Conservation (phyloP, 2,797 vertebrate genomes). For the Acrocephalus scirpaceus region DNA sequence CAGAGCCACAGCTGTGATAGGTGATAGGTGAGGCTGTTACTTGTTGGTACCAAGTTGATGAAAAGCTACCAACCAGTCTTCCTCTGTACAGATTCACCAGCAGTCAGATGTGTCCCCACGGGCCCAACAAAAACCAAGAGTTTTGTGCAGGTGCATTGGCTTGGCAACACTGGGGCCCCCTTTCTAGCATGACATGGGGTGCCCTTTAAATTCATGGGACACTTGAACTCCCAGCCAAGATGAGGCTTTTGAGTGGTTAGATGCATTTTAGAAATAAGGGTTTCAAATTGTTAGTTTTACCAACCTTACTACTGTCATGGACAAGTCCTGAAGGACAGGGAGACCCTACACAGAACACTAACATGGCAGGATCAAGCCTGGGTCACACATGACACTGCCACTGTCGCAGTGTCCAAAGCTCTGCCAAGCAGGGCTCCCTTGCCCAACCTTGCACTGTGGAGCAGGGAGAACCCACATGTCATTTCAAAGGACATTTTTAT, state of each 20-base stretch:
- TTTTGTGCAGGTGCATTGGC: rapidly evolving
- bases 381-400: background rate
- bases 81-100: background rate
- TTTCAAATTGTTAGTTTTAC: background rate
- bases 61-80: background rate
- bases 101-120: background rate
- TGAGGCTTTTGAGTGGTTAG: background rate
- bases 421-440: background rate
- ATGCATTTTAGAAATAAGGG: background rate
- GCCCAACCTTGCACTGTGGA: background rate
- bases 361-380: background rate
- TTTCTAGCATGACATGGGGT: rapidly evolving
- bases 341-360: background rate
- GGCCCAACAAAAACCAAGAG: rapidly evolving
- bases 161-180: background rate
- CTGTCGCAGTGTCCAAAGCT: background rate
- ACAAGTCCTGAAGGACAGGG: background rate
- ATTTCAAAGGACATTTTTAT: background rate
- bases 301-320: background rate
- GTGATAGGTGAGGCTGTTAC: background rate
- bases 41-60: background rate
- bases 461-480: background rate
- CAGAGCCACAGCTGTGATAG: background rate
- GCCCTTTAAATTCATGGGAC: background rate
- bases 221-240: background rate